Evolutionary conservation across 2,113 vertebrate species (phyloP).

Genomic region (Trichechus manatus): DNA sequence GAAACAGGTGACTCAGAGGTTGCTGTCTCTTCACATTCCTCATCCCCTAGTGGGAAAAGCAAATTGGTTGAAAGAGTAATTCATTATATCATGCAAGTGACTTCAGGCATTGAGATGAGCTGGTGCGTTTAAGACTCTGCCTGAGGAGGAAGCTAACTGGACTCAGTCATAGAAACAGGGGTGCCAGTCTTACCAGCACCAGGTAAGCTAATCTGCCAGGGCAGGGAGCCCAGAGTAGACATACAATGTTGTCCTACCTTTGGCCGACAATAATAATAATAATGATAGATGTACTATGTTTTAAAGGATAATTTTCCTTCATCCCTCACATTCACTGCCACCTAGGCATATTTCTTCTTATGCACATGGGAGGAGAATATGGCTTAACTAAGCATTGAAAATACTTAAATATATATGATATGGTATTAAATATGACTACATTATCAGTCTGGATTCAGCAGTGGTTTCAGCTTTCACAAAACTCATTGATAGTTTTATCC

Average conservation of each 20-base stretch:
- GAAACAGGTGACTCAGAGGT: neutral
- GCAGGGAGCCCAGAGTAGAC: neutral
- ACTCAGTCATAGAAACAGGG: neutral
- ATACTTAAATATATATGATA: neutral
- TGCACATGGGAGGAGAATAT: neutral
- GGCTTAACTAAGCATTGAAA: neutral
- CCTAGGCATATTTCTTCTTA: neutral
- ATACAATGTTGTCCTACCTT: neutral
- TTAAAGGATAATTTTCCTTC: neutral
- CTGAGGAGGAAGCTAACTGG: neutral
- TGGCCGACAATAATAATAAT: neutral
- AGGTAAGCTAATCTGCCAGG: neutral
- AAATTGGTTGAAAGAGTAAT: slow-evolving; percentile 3
- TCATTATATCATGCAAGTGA: neutral
- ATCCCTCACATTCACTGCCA: neutral
- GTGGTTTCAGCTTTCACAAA: neutral
- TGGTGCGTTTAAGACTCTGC: neutral
- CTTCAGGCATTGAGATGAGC: neutral
- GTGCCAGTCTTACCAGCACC: neutral
- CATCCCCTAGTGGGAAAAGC: neutral
- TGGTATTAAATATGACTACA: neutral
- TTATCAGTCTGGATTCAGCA: neutral
- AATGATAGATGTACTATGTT: neutral
- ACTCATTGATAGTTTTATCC: neutral
- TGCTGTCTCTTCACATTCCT: neutral